Evolutionary conservation across 1,140 invertebrate species (phyloP).

Genomic region (Heterodera schachtii): DNA sequence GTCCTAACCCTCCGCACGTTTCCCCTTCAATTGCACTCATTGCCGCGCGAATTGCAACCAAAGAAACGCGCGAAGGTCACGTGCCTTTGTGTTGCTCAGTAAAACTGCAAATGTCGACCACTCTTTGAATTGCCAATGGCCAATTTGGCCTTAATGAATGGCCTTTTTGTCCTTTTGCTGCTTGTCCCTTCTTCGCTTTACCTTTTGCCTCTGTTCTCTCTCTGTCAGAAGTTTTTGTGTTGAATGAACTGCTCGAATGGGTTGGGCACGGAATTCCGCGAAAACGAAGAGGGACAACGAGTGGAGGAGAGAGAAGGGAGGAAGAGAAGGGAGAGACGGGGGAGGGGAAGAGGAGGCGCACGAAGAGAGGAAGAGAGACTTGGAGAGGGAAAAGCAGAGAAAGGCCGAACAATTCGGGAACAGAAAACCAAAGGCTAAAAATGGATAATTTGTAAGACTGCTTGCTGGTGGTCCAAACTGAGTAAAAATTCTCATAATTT

Average conservation of each 20-base stretch:
- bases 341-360: not conserved
- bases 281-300: not conserved
- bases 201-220: too few species aligned
- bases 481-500: too few species aligned
- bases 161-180: not conserved
- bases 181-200: too few species aligned
- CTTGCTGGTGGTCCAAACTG: too few species aligned
- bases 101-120: not conserved
- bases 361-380: not conserved
- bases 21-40: slow-evolving; percentile 47
- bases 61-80: not conserved
- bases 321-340: not conserved
- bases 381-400: too few species aligned
- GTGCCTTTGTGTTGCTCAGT: not conserved
- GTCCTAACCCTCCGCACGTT: slow-evolving; percentile 45
- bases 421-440: too few species aligned
- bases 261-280: not conserved
- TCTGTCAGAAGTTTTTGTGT: not conserved
- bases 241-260: not conserved
- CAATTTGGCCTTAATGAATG: not conserved
- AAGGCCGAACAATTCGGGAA: too few species aligned
- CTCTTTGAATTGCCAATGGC: not conserved
- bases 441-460: too few species aligned
- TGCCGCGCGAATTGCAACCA: slow-evolving; percentile 7
- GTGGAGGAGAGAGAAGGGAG: not conserved